Evolutionary conservation across 2,888 invertebrate genomes (phyloP), one percentile per base, ranked within the genome.

Genomic region (Phyllotreta striolata): DNA sequence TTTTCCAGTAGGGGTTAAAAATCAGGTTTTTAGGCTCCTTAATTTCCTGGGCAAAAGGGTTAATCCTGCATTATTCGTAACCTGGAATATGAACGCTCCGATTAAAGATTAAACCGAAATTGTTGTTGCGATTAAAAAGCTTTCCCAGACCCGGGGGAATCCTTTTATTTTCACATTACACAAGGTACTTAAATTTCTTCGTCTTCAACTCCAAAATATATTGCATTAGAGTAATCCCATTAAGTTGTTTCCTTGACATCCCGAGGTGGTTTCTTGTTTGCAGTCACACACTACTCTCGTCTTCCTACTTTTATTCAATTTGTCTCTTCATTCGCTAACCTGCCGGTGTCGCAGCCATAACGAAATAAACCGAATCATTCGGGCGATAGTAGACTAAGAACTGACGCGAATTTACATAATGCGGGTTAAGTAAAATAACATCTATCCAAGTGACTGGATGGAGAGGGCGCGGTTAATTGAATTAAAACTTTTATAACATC

Each of bases 201-300:
- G 24, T 24, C 24, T 57, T 47, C 14, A 44, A 46, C 56, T 56
- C 37, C 6, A 24, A 37, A 56, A 43, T 43, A 56, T 56, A 57
- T 47, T 58, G 49, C 58, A 40, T 58, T 39, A 51, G 12, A 58
- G 58, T 58, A 58, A 58, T 58, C 40, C 40, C 34, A 44, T 58
- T 58, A 51, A n/a, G 51, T 41, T 37, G 58, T 58, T 58, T 58
- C 51, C 41, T 41, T 58, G 51, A 58, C 49, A 58, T 40, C 58
- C 51, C 34, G 58, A 49, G 58, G 58, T 58, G 58, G 49, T 58
- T 58, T 43, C 56, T 56, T 56, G 56, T 56, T 56, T 56, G 56
- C 37, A 44, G 56, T 56, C 56, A 56, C 56, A 56, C 37, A 43
- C 37, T 46, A 43, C 35, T 55, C 40, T 49, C 58, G 39, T 24